These are phyloP conservation scores for Chymomyza fuscimana DNA, from an alignment of 2,888 invertebrate species.

Conservation along the genomic window DNA sequence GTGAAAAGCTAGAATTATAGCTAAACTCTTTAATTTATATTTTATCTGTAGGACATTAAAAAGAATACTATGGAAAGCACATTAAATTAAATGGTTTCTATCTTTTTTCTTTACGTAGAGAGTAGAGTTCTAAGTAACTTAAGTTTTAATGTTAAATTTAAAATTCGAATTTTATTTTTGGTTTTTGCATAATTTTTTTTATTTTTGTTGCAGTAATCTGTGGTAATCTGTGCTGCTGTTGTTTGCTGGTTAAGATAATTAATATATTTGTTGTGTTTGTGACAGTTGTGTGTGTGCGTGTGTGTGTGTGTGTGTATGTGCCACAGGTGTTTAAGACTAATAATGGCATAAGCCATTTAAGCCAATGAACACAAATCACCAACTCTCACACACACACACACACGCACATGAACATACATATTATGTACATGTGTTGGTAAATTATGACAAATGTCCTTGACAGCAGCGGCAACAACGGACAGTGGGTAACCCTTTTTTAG, in stretches of 20 bases:
- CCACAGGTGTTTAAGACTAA: slow-evolving; percentile 79
- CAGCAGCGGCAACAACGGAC: slow-evolving; percentile 44
- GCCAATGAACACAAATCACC: slow-evolving; percentile 68
- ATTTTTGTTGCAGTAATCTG: slow-evolving; percentile 5
- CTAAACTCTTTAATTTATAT: too few species aligned
- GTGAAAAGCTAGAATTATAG: too few species aligned
- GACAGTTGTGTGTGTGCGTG: slow-evolving; percentile 46
- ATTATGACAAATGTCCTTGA: slow-evolving; percentile 75
- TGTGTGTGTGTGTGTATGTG: slow-evolving; percentile 58
- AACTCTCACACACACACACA: slow-evolving; percentile 24
- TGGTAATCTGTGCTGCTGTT: not conserved
- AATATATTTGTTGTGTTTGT: slow-evolving; percentile 63
- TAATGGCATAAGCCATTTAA: slow-evolving; percentile 58
- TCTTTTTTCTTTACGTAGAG: too few species aligned
- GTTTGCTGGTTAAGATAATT: slow-evolving; percentile 60
- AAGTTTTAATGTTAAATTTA: too few species aligned
- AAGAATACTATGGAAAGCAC: too few species aligned
- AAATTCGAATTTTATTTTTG: too few species aligned
- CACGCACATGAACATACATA: slow-evolving; percentile 5
- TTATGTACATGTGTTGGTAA: slow-evolving; percentile 54
- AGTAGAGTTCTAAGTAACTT: too few species aligned
- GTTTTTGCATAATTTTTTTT: too few species aligned
- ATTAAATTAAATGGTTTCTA: too few species aligned
- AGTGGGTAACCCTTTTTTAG: slow-evolving; percentile 53
- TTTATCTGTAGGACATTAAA: too few species aligned